Evolutionary conservation across 1,140 invertebrate species (phyloP), one percentile per base, ranked within the genome.

Genomic region (Hestina assimilis): DNA sequence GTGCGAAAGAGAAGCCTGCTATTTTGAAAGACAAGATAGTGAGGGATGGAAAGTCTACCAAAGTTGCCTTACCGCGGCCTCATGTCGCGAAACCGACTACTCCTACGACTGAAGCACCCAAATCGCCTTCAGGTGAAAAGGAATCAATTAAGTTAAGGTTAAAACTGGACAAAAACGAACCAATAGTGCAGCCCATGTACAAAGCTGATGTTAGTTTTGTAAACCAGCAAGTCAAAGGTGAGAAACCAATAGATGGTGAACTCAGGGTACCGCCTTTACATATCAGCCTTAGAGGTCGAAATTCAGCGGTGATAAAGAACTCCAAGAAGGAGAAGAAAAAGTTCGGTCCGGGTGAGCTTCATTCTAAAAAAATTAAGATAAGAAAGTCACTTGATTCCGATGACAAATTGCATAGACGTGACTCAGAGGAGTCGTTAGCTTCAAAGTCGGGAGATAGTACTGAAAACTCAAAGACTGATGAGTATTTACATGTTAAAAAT

Each of bases 231-330:
- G 51, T 61, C 19, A 83, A 82, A 54, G 71, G 67, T 8, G 79
- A 82, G 4, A 82, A 84, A 45, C 57, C 81, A n/a, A 79, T 83
- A 1, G 90, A 90, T 1, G 93, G 93, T 54, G 95, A 96, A 69
- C 93, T 94, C 1, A 90, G 95, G 53, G 96, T 97, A 12, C 96
- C 96, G 15, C 96, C 96, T 1, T 88, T 97, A 69, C 96, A 97
- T 75, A 97, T 97, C 69, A 96, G 95, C 43, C 85, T 97, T 40
- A 90, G 95, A 59, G 96, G 96, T 5, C 90, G 94, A 35, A 96
- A 96, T 85, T 94, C 94, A 9, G 94, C 94, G n/a, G 95, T 97
- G 23, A 96, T 97, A 42, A 95, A 95, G 58, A 94, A 93, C 69
- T 93, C 93, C 9, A 93, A 93, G 52, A 94, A 94, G 63, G 93